Evolutionary conservation across 2,113 vertebrate species (phyloP).

Genomic region (Alligator mississippiensis): DNA sequence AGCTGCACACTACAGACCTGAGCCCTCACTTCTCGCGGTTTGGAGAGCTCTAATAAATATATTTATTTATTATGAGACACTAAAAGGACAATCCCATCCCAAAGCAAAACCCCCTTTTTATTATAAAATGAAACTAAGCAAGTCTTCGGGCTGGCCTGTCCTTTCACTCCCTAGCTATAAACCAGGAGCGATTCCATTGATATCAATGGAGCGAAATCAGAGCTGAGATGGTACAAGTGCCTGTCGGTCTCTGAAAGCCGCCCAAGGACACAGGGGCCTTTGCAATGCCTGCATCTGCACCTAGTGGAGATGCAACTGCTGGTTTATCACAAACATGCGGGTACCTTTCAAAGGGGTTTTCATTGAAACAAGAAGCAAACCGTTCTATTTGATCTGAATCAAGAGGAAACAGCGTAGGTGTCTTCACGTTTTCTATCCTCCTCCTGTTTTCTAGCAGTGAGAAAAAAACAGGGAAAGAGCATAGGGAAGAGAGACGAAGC

Average conservation of each 20-base stretch:
- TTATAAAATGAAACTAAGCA: background rate
- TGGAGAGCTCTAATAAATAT: background rate
- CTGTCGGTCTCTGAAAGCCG: too few species aligned
- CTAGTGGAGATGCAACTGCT: background rate
- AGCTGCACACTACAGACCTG: conserved; percentile 1
- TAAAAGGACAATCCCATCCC: background rate
- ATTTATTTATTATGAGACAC: background rate
- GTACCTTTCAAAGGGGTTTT: background rate
- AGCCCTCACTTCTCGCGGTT: background rate
- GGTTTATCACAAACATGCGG: background rate
- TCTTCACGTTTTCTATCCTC: background rate
- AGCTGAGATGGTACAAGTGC: background rate
- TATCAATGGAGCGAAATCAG: background rate
- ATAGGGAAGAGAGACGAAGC: background rate
- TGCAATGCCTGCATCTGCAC: background rate
- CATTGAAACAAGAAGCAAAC: background rate
- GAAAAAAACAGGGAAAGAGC: background rate
- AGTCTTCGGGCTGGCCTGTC: background rate
- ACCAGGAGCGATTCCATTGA: background rate
- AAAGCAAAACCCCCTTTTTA: background rate
- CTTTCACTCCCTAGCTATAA: background rate
- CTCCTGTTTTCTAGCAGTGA: background rate
- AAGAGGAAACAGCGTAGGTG: background rate
- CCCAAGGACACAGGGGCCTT: background rate
- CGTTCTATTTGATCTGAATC: background rate